These are phyloP conservation scores for Cataglyphis rosenhaueri DNA, from an alignment of 2,888 invertebrate genomes.

Conservation along the genomic window DNA sequence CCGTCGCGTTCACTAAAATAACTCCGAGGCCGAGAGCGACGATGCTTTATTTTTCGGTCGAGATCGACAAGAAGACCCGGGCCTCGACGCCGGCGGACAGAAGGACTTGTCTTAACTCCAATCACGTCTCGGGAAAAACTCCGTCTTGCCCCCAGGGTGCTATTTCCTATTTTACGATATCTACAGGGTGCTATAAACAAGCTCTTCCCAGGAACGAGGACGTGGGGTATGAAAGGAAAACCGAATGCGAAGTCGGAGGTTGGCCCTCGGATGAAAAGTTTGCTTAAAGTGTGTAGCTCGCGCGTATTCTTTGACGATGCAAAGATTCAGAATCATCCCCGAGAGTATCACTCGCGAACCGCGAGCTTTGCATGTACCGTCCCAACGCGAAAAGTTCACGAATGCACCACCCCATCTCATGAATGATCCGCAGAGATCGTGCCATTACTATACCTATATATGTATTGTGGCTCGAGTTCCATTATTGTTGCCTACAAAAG, in stretches of 20 bases:
- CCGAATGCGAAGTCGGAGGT: constrained; percentile 57
- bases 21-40: constrained; percentile 24
- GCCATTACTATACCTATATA: constrained; percentile 11
- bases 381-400: constrained; percentile 51
- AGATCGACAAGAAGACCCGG: constrained; percentile 38
- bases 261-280: constrained; percentile 66
- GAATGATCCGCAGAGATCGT: constrained; percentile 54
- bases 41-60: constrained; percentile 52
- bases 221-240: constrained; percentile 62
- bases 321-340: constrained; percentile 50
- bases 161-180: constrained; percentile 73
- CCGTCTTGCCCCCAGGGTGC: constrained; percentile 63
- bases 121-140: constrained; percentile 70
- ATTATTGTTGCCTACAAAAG: constrained; percentile 15
- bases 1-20: constrained; percentile 38
- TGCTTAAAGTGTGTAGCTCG: constrained; percentile 60
- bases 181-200: constrained; percentile 71
- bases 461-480: background rate
- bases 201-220: constrained; percentile 56
- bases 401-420: background rate
- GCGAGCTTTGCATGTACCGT: constrained; percentile 46
- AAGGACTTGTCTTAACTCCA: constrained; percentile 70
- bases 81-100: constrained; percentile 40
- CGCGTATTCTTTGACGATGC: constrained; percentile 61
- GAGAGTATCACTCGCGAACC: constrained; percentile 44